Evolutionary conservation across 2,888 invertebrate species (phyloP).

Genomic region (Teleiodes luculella): DNA sequence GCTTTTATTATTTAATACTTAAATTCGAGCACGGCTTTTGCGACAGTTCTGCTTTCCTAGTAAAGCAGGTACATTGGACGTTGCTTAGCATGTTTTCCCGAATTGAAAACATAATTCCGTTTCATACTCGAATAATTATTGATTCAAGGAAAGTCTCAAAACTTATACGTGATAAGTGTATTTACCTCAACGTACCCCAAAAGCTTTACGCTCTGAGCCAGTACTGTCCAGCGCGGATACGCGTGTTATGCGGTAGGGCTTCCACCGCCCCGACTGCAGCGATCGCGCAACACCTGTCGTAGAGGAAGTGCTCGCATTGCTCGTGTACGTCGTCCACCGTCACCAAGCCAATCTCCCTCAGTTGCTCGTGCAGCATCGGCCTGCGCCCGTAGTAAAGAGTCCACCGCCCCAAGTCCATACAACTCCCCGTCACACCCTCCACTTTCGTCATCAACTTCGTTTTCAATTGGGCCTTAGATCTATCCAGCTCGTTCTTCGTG

Average conservation of each 20-base stretch:
- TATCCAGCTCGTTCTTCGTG: slow-evolving; percentile 91
- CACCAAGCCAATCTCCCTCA: slow-evolving; percentile 89
- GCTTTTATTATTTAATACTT: too few relatives aligned
- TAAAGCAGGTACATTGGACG: too few relatives aligned
- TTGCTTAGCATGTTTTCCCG: too few relatives aligned
- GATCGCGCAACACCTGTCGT: slow-evolving; percentile 93
- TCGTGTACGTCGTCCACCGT: slow-evolving; percentile 85
- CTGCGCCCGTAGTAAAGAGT: slow-evolving; percentile 93
- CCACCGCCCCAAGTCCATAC: slow-evolving; percentile 96
- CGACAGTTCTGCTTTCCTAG: too few relatives aligned
- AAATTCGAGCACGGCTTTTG: too few relatives aligned
- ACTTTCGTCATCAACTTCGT: slow-evolving; percentile 93
- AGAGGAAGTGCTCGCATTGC: slow-evolving; percentile 91
- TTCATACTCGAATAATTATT: too few relatives aligned
- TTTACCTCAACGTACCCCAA: too few relatives aligned
- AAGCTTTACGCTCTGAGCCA: background rate
- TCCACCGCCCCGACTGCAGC: slow-evolving; percentile 94
- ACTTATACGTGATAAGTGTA: too few relatives aligned
- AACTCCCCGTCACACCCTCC: slow-evolving; percentile 74
- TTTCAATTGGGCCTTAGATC: slow-evolving; percentile 93
- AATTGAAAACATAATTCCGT: too few relatives aligned
- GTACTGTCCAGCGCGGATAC: slow-evolving; percentile 86
- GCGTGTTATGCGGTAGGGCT: slow-evolving; percentile 89
- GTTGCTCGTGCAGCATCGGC: slow-evolving; percentile 91
- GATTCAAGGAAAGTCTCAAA: too few relatives aligned